Percentiles rank a stretch among this genome's conserved stretches.
phyloP scores from a whole-genome alignment of 2,888 invertebrate species.

The Pollenia labialis region DNA sequence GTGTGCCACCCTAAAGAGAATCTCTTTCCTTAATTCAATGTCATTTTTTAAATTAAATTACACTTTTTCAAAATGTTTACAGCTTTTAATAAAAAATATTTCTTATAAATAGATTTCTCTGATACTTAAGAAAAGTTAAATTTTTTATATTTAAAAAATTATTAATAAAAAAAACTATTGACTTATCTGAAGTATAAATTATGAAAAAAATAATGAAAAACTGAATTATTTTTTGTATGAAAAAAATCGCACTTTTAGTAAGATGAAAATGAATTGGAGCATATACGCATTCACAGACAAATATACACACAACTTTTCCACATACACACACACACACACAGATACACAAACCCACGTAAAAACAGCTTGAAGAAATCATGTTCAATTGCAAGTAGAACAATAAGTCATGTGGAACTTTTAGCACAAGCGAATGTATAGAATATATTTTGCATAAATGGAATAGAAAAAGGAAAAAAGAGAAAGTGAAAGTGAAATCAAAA shows the following conservation, averaged over 20 bases:
- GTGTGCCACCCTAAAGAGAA: too few species aligned
- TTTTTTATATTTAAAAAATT: neutral
- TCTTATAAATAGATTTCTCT: too few species aligned
- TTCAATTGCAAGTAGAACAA: constrained; percentile 44
- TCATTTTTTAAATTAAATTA: too few species aligned
- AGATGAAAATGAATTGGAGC: constrained; percentile 63
- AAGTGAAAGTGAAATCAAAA: constrained; percentile 28
- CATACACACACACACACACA: neutral
- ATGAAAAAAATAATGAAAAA: constrained; percentile 28
- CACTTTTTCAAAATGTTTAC: too few species aligned
- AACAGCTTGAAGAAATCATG: constrained; percentile 58
- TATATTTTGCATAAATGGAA: constrained; percentile 35
- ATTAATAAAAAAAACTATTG: constrained; percentile 4
- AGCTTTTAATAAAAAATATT: too few species aligned
- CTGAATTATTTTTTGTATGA: constrained; percentile 46
- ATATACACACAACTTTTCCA: neutral
- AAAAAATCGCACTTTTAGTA: constrained; percentile 46
- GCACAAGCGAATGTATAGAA: constrained; percentile 25
- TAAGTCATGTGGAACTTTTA: constrained; percentile 60
- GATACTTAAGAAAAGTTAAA: too few species aligned
- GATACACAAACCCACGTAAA: neutral
- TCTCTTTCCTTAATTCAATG: too few species aligned
- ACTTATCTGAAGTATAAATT: constrained; percentile 11
- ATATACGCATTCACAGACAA: constrained; percentile 7
- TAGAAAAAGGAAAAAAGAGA: neutral